Evolutionary conservation across 1,140 invertebrate species (phyloP).

Genomic region (Mycetomoellerius zeteki): DNA sequence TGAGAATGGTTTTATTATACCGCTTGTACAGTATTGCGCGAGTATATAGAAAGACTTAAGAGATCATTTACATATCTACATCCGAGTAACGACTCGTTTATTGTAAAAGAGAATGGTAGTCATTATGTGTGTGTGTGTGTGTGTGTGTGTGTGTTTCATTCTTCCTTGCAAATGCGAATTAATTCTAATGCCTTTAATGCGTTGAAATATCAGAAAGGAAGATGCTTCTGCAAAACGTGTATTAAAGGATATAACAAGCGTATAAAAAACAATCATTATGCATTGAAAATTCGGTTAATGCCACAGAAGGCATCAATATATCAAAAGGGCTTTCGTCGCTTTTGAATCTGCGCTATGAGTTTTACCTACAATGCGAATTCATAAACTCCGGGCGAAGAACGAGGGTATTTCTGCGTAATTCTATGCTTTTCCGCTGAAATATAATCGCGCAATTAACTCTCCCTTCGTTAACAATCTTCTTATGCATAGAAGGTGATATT

Average conservation of each 20-base stretch:
- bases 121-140: conserved; percentile 25
- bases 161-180: conserved; percentile 26
- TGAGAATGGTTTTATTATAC: neutral
- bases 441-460: conserved; percentile 60
- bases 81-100: neutral
- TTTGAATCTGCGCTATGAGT: conserved; percentile 50
- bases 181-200: conserved; percentile 37
- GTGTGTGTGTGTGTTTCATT: no score
- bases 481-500: conserved; percentile 6
- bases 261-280: conserved; percentile 58
- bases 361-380: conserved; percentile 53
- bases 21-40: neutral
- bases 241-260: conserved; percentile 46
- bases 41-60: neutral
- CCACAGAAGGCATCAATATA: conserved; percentile 53
- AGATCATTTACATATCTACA: conserved; percentile 42
- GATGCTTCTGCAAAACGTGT: conserved; percentile 6
- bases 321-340: conserved; percentile 62
- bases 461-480: conserved; percentile 51
- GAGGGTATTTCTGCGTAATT: conserved; percentile 52
- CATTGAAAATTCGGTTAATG: conserved; percentile 58
- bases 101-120: neutral
- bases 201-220: conserved; percentile 16
- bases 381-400: conserved; percentile 43
- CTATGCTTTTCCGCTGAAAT: conserved; percentile 12